Conservation (phyloP, 1,140 invertebrate species). For the Oscheius sp. region DNA sequence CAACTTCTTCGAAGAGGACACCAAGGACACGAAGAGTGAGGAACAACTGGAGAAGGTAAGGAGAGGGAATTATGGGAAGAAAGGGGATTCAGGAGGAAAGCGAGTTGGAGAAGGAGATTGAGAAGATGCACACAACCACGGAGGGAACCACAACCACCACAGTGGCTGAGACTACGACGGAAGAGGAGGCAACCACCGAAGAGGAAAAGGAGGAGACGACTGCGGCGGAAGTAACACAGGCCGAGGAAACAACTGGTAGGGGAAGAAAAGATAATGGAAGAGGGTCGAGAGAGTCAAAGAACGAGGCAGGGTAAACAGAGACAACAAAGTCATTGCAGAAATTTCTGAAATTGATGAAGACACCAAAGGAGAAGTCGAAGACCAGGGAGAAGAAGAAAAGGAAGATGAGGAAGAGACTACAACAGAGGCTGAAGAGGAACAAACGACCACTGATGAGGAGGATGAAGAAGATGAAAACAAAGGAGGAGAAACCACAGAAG, state of each 20-base stretch:
- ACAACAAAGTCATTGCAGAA: not conserved
- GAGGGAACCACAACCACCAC: too few species aligned
- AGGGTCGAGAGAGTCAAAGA: not conserved
- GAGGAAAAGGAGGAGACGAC: conserved; percentile 14
- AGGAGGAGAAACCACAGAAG: not conserved
- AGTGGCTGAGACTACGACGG: not conserved
- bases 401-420: conserved; percentile 2
- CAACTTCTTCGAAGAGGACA: conserved; percentile 28
- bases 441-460: not conserved
- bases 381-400: conserved; percentile 3
- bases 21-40: conserved; percentile 7
- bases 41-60: conserved; percentile 4
- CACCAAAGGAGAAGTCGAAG: not conserved
- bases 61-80: conserved; percentile 5
- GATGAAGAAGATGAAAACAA: not conserved
- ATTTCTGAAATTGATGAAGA: not conserved
- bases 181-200: conserved; percentile 9
- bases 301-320: not conserved
- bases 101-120: conserved; percentile 5
- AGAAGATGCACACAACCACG: too few species aligned
- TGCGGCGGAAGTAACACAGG: not conserved
- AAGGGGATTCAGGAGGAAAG: conserved; percentile 1
- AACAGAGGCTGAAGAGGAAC: not conserved
- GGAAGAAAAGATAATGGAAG: not conserved
- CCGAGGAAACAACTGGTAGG: not conserved